Evolutionary conservation across 2,888 invertebrate genomes (phyloP), one percentile per base, ranked within the genome.

Genomic region (Icerya purchasi): DNA sequence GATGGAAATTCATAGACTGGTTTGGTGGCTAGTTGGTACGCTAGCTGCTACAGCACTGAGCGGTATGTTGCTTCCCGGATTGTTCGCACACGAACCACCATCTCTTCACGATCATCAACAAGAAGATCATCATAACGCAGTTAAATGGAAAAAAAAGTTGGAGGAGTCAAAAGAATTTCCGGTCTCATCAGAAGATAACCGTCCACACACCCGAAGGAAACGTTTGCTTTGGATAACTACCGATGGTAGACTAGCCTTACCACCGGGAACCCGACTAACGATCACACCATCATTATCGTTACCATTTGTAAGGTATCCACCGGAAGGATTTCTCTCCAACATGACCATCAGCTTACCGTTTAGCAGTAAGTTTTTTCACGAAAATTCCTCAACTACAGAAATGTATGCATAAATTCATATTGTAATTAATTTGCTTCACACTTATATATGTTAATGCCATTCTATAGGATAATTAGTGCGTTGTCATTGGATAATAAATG

Each of bases 191-290:
- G 36, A 36, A 36, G 14, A 36, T 5, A n/a, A n/a, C n/a, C n/a
- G n/a, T n/a, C 68, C 66, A 62, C 85, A 86, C 72, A 84, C 84
- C 51, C 75, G 88, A 62, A 84, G 84, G 70, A 88, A 89, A 70
- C 78, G 88, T 68, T 76, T 89, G 66, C 75, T 89, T 53, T 87
- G 87, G 88, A 79, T 89, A 64, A 88, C 88, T 10, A 83, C 85
- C 64, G 88, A 88, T 70, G 87, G 88, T 1, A 75, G 88, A 3
- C 72, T 89, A 67, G 88, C 88, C 0, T 69, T 89, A 65, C 89
- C 89, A 1, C 89, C 88, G 0, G 87, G 87, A 53, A 87, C 88
- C 0, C 76, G 83, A 2, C 76, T 89, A 72, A 78, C 83, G 23
- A 83, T 88, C 65, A 80, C 85, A 2, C 88, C 88, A 10, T 86